Evolutionary conservation across 2,113 vertebrate species (phyloP).

Genomic region (Tetrao urogallus): DNA sequence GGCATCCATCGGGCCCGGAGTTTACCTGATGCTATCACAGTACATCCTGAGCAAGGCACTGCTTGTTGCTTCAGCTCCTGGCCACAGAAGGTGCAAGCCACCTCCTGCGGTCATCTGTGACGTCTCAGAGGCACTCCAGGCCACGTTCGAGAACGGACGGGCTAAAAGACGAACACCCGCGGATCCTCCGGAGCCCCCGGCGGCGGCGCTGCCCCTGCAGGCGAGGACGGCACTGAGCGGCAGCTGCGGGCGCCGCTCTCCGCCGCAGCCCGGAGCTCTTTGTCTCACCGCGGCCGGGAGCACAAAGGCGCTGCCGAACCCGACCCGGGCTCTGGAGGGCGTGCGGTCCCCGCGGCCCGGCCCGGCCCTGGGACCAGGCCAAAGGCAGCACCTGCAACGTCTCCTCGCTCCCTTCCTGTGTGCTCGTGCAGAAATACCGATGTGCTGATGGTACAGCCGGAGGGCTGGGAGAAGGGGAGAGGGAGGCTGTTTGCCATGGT

Average conservation of each 20-base stretch:
- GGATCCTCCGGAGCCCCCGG: neutral
- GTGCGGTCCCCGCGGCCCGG: neutral
- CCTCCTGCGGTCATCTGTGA: neutral
- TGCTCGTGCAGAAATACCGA: neutral
- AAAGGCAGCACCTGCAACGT: neutral
- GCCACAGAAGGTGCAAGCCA: neutral
- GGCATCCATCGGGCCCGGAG: neutral
- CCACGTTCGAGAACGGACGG: neutral
- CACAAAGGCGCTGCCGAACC: neutral
- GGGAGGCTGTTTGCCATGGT: neutral
- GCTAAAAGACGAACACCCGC: neutral
- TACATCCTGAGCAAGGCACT: fast-evolving
- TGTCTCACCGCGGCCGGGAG: neutral
- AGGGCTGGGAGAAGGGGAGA: neutral
- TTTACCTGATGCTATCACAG: fast-evolving
- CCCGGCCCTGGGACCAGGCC: neutral
- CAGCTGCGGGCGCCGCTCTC: too few relatives aligned
- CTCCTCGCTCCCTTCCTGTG: neutral
- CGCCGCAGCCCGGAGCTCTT: neutral
- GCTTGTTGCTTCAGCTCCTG: neutral
- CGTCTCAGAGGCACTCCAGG: too few relatives aligned
- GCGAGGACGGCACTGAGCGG: neutral
- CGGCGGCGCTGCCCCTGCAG: neutral
- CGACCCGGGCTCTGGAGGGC: neutral
- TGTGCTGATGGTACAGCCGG: neutral